Base-by-base conservation (phyloP, 1,140 invertebrate genomes). In the Drosophila jambulina region DNA sequence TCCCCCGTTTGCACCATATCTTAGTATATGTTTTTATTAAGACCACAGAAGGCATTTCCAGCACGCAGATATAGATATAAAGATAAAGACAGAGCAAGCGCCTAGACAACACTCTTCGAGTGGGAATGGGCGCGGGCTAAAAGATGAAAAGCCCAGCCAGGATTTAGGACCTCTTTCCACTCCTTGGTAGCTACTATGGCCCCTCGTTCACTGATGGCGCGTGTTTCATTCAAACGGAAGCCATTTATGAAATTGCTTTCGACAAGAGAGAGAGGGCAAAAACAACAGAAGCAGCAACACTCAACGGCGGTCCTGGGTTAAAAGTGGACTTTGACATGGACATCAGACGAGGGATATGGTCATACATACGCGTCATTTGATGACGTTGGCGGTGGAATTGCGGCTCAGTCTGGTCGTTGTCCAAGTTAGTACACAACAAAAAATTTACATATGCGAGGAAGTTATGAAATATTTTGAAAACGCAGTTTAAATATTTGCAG, bases 231-330 rank as follows among this genome's bases (percentile, higher is more conserved):
- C 76, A 54, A 90, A 78, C 77, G 77, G 84, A 90, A 87, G 84
- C 84, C 84, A 87, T 87, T 87, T 88, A 88, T 84, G 68, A 88
- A 87, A 87, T 87, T 87, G 85, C 80, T 84, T 81, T 84, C 78
- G 79, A 88, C 77, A 72, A 69, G 59, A 78, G 59, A 46, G 62
- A 70, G 48, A 21, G 42, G 58, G 43, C 58, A 57, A 40, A 48
- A 63, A 34, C 69, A 79, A 34, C 58, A 38, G 29, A 19, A 67
- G 17, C 32, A 45, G 17, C 46, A 80, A 72, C 59, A 53, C 51
- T 53, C 29, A 78, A 64, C 49, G n/a, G 61, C 34, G 10, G 38
- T 75, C 46, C 58, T 75, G 65, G 57, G 49, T 71, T 68, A 71
- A 64, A 80, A 75, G 75, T 84, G 74, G 72, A 82, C 78, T 62